Percentiles rank a stretch among this genome's conserved stretches.
Evolutionary conservation across 2,113 vertebrate genomes (phyloP).

Genomic region (Rattus rattus): DNA sequence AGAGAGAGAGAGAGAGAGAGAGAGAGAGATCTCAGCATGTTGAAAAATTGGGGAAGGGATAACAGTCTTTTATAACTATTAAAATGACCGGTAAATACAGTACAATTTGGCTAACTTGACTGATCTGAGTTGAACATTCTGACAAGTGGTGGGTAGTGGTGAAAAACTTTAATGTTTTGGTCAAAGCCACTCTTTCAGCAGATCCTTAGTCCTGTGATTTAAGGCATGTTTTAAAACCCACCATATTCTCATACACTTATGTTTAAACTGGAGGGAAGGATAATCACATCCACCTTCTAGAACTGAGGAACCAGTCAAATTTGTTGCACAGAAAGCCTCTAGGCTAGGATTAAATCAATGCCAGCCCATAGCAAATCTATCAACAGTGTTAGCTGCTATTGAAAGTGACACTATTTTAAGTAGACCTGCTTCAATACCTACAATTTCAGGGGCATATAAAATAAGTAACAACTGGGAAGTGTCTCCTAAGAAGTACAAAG

Average conservation of each 20-base stretch:
- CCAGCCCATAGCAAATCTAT: not conserved
- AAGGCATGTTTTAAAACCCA: not conserved
- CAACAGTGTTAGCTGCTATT: not conserved
- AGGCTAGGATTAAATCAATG: not conserved
- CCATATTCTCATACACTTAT: not conserved
- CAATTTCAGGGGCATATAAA: not conserved
- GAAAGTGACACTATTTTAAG: not conserved
- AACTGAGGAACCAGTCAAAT: not conserved
- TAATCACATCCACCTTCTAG: not conserved
- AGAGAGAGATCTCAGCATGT: not conserved
- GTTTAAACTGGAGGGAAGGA: not conserved
- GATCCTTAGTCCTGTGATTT: not conserved
- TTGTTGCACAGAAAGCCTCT: not conserved
- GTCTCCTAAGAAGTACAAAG: not conserved
- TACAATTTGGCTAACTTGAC: not conserved
- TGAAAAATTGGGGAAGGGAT: slow-evolving; percentile 5
- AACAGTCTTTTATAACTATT: slow-evolving; percentile 17
- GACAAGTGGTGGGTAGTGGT: not conserved
- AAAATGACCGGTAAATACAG: not conserved
- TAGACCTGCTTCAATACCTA: not conserved
- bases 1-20: no score
- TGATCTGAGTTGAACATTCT: not conserved
- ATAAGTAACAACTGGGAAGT: not conserved
- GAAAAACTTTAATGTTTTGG: not conserved
- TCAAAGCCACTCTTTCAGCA: not conserved